Base-by-base conservation (phyloP, 2,113 vertebrate genomes). In the Synchiropus splendidus region DNA sequence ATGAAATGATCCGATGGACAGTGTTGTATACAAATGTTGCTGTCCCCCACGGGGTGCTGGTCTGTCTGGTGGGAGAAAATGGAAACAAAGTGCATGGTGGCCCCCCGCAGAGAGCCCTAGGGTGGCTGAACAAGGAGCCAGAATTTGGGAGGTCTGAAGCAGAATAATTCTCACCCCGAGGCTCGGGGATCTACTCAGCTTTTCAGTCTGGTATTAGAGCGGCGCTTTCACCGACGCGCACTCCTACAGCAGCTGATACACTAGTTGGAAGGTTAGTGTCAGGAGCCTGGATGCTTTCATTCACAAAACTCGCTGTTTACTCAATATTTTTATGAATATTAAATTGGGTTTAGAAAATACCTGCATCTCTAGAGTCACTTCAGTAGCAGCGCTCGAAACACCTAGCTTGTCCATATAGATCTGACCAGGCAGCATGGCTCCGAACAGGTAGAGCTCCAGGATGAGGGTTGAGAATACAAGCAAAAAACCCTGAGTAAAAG, bases 71-170 rank as follows among this genome's bases (percentile, higher is more conserved):
- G 66, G 70, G 63, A 77, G 56, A 70, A 65, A 64, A 55, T 9
- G 60, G 62, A 64, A 65, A 48, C 65, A 73, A 63, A 70, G 75
- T 76, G 76, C 74, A 78, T 78, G 60, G 64, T 72, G 60, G 59
- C 53, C 69, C 77, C 75, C 66, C 32, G 55, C 53, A 13, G 76
- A 46, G 64, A 71, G 50, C 65, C 73, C 71, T 65, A 72, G 74
- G 76, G 82, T 68, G 78, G 63, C 54, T 63, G 67, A 82, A 67
- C 61, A 73, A 38, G 67, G 61, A 79, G 65, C 68, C 57, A 70
- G 71, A 75, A 61, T 77, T 70, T 70, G 76, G 55, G 55, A 39
- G 75, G 74, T 83, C 74, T 80, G 74, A 77, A 49, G 68, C 59
- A 74, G 77, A 80, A 63, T 80, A 72, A 83, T 77, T 71, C 71